Evolutionary conservation across 2,113 vertebrate genomes (phyloP).

Genomic region (Helogale parvula): DNA sequence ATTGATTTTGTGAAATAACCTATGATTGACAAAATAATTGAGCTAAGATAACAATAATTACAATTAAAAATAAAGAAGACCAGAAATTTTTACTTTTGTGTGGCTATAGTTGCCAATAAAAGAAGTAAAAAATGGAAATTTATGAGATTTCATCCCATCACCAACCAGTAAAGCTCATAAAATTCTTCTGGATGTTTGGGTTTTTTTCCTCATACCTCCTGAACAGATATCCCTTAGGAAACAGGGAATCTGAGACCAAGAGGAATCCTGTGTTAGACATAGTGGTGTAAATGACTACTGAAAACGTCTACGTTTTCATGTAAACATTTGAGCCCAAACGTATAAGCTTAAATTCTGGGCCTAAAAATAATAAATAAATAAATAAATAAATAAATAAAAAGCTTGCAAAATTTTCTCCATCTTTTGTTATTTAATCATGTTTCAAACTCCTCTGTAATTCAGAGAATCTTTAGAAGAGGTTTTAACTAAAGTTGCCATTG

Average conservation of each 20-base stretch:
- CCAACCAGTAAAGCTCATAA: neutral
- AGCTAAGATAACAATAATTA: conserved; percentile 26
- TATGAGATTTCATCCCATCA: neutral
- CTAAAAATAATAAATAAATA: neutral
- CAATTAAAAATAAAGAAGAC: neutral
- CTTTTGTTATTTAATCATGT: neutral
- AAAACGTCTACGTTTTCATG: neutral
- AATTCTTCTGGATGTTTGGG: neutral
- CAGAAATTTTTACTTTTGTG: neutral
- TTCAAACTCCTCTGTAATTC: conserved; percentile 17
- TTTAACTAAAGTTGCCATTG: conserved; percentile 27
- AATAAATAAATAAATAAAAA: too few species aligned
- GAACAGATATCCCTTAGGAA: neutral
- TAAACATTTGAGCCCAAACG: neutral
- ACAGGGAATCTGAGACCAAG: neutral
- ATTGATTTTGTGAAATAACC: neutral
- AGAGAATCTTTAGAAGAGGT: neutral
- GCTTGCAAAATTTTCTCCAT: neutral
- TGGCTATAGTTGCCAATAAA: neutral
- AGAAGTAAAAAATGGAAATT: conserved; percentile 19
- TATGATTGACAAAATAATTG: neutral
- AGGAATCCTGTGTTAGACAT: neutral
- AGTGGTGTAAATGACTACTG: neutral
- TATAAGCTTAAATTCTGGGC: neutral
- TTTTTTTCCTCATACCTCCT: neutral